Evolutionary conservation across 2,797 vertebrate genomes (phyloP).

Genomic region (Coranthus polyacanthus): DNA sequence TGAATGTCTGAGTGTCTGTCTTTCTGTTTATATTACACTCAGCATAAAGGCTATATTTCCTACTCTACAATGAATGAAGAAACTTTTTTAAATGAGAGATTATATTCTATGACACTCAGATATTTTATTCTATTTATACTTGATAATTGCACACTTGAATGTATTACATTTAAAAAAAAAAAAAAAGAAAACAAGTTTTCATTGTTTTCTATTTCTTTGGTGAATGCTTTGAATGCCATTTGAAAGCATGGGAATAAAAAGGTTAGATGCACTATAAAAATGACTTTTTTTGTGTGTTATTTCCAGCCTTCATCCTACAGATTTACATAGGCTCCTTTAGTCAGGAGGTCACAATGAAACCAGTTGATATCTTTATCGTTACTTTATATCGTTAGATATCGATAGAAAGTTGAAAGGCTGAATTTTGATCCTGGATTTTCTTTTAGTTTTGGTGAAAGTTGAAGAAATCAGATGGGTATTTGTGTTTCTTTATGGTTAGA

Average conservation of each 20-base stretch:
- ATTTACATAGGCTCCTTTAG: not conserved
- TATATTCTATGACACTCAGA: slow-evolving; percentile 65
- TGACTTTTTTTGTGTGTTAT: slow-evolving; percentile 17
- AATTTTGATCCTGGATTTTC: no score
- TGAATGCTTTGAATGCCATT: slow-evolving; percentile 56
- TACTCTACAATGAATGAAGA: slow-evolving; percentile 49
- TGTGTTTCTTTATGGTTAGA: no score
- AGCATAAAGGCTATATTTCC: slow-evolving; percentile 64
- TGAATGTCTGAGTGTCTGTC: slow-evolving; percentile 50
- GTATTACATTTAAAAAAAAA: slow-evolving; percentile 41
- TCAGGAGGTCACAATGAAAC: no score
- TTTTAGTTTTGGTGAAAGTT: no score
- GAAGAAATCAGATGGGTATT: no score
- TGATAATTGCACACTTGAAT: slow-evolving; percentile 62
- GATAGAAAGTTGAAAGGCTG: no score
- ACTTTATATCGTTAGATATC: no score
- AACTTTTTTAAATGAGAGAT: slow-evolving; percentile 62
- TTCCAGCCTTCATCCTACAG: not conserved
- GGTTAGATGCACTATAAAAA: slow-evolving; percentile 23
- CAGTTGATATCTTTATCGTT: no score
- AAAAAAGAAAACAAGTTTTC: slow-evolving; percentile 41
- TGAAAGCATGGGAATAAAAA: slow-evolving; percentile 64
- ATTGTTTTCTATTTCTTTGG: slow-evolving; percentile 49
- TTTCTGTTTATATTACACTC: slow-evolving; percentile 56
- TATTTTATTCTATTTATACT: slow-evolving; percentile 79